A percentile compares a stretch with the other conserved stretches of the same genome.
These are phyloP conservation scores for Hippocampus kuda DNA, from an alignment of 2,797 vertebrate species.

Conservation along the genomic window DNA sequence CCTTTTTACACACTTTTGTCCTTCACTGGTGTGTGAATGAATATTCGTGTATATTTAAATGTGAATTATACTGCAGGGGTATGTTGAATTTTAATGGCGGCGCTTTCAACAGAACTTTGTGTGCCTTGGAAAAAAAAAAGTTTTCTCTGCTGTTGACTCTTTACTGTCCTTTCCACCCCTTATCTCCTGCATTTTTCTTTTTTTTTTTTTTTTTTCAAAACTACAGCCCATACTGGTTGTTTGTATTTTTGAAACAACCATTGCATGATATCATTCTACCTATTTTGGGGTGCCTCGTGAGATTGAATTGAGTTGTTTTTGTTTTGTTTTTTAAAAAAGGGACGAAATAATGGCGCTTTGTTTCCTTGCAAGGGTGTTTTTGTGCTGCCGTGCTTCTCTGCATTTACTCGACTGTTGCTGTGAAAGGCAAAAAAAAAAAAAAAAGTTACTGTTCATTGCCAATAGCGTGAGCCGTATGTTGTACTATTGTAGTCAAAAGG, in stretches of 20 bases:
- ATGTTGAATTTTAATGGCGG: slow-evolving; percentile 60
- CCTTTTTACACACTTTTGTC: slow-evolving; percentile 43
- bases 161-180: slow-evolving; percentile 28
- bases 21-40: slow-evolving; percentile 50
- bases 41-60: slow-evolving; percentile 64
- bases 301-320: slow-evolving; percentile 53
- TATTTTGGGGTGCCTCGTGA: slow-evolving; percentile 58
- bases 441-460: slow-evolving; percentile 57
- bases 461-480: slow-evolving; percentile 62
- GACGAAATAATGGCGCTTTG: slow-evolving; percentile 48
- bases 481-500: slow-evolving; percentile 48
- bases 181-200: slow-evolving; percentile 30
- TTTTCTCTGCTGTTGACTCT: slow-evolving; percentile 59
- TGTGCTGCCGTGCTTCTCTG: slow-evolving; percentile 60
- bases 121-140: slow-evolving; percentile 53
- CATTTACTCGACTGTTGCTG: slow-evolving; percentile 60
- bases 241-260: slow-evolving; percentile 29
- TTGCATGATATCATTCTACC: slow-evolving; percentile 31
- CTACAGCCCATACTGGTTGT: slow-evolving; percentile 29
- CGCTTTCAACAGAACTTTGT: slow-evolving; percentile 67
- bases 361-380: slow-evolving; percentile 46
- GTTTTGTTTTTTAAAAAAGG: slow-evolving; percentile 19
- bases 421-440: slow-evolving; percentile 42
- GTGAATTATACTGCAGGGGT: slow-evolving; percentile 68
- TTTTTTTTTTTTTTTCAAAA: slow-evolving; percentile 19